Base-by-base conservation (phyloP, 2,113 vertebrate genomes). In the Galbula dea region DNA sequence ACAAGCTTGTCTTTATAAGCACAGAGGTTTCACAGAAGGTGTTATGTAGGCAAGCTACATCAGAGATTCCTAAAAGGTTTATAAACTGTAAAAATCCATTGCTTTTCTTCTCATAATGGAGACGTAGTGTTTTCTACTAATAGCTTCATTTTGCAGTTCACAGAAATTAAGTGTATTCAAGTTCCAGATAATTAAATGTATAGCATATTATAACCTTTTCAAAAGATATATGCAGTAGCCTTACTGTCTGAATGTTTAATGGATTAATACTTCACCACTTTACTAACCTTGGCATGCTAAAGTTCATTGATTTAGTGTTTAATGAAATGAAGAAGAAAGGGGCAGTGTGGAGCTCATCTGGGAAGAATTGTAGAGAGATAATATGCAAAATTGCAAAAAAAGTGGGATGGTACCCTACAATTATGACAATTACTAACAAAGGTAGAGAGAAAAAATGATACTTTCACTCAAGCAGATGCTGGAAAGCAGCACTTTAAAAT, bases 271-370 rank as follows among this genome's bases (percentile, higher is more conserved):
- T 93, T 89, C 89, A 80, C 94, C 58, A 88, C 73, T 62, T 87
- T 78, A 77, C 43, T 74, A 94, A 92, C 74, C 79, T 87, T 66
- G 24, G 58, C 21, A 10, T 76, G 46, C 43, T 90, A 72, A 90
- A 85, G 82, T 91, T 95, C 71, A 84, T 55, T 85, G 88, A 96
- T 85, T 89, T 78, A 90, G 48, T 68, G 81, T 69, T 91, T 89
- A 91, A 89, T 83, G 81, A 86, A 88, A 80, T 15, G 8, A 90
- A 88, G 61, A 57, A 61, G 68, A 84, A 83, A 71, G 87, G 74
- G 65, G 55, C n/a, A 55, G 67, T 46, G 39, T 14, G 30, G 16
- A 78, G 32, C 51, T 95, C 43, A 68, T 26, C 34, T 43, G n/a
- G 19, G 36, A 71, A 77, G 88, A 83, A 74, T 2, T 52, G 30